phyloP scores from a whole-genome alignment of 2,113 vertebrate genomes.

The Oncorhynchus gorbuscha region DNA sequence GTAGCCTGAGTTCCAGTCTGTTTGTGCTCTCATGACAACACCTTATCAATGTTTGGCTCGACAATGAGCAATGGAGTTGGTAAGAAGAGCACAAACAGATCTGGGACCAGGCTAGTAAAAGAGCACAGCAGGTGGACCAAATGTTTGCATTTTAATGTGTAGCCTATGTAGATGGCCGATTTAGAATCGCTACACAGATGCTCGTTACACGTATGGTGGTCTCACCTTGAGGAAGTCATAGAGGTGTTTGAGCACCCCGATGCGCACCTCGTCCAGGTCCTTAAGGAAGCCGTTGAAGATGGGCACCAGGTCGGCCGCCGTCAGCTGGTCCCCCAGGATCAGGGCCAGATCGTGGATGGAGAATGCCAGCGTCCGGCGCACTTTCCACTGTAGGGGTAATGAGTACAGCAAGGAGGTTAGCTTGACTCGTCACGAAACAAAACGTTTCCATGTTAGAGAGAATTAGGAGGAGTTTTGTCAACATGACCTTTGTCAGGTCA shows the following conservation, averaged over 20 bases:
- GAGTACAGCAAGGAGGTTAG: not conserved
- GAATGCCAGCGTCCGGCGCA: conserved; percentile 92
- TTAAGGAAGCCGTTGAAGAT: conserved; percentile 99
- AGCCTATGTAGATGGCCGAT: too few relatives aligned
- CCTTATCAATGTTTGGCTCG: too few relatives aligned
- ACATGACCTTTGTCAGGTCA: too few relatives aligned
- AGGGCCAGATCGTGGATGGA: conserved; percentile 95
- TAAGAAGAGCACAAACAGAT: too few relatives aligned
- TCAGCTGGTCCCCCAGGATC: conserved; percentile 95
- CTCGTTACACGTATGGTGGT: not conserved
- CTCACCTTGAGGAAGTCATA: conserved; percentile 95
- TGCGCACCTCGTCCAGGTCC: conserved; percentile 96
- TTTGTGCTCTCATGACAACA: too few relatives aligned
- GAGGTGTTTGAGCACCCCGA: conserved; percentile 95
- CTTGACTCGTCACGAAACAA: not conserved
- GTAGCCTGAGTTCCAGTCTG: too few relatives aligned
- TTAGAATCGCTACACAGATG: too few relatives aligned
- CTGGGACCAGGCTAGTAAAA: too few relatives aligned
- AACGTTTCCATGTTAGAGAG: too few relatives aligned
- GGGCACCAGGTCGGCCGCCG: conserved; percentile 93
- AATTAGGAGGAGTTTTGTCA: too few relatives aligned
- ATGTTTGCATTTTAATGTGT: too few relatives aligned
- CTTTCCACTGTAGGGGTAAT: conserved; percentile 85
- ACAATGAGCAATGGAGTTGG: not conserved
- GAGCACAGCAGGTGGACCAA: too few relatives aligned